Evolutionary conservation across 2,888 invertebrate genomes (phyloP).

Genomic region (Noctua fimbriata): DNA sequence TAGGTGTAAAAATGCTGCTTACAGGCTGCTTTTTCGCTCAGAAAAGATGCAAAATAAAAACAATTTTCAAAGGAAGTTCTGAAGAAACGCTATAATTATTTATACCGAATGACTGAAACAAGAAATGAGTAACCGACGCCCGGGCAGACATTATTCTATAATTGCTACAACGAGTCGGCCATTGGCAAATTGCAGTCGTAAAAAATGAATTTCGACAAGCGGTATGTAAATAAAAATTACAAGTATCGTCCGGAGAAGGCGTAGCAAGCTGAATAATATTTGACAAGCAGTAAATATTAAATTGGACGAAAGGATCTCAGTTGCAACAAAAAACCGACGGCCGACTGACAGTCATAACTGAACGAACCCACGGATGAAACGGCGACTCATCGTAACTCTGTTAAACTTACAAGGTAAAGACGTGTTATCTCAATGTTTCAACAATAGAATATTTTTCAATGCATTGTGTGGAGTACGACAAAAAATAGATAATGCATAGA

Average conservation of each 20-base stretch:
- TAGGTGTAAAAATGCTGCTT: background rate
- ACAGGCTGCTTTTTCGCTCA: background rate
- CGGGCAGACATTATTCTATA: constrained; percentile 69
- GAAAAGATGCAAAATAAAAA: constrained; percentile 19
- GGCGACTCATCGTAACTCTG: constrained; percentile 83
- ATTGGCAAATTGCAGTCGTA: constrained; percentile 79
- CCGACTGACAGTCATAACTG: constrained; percentile 77
- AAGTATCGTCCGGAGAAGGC: constrained; percentile 77
- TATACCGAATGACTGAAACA: constrained; percentile 60
- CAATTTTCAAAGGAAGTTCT: constrained; percentile 21
- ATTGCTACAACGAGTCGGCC: constrained; percentile 72
- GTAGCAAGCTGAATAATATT: constrained; percentile 82
- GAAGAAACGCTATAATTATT: constrained; percentile 30
- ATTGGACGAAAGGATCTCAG: constrained; percentile 80
- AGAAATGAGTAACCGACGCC: constrained; percentile 68
- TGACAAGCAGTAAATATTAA: constrained; percentile 86
- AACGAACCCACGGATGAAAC: constrained; percentile 71
- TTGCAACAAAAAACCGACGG: constrained; percentile 76
- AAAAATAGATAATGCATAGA: constrained; percentile 81
- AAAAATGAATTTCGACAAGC: constrained; percentile 78
- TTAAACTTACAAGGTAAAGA: constrained; percentile 82
- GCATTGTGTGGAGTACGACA: constrained; percentile 76
- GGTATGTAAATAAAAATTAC: constrained; percentile 81
- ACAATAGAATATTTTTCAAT: constrained; percentile 85
- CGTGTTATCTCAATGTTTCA: constrained; percentile 81